Conservation (phyloP, 2,888 invertebrate genomes). For the Rhopalosiphum nymphaeae region DNA sequence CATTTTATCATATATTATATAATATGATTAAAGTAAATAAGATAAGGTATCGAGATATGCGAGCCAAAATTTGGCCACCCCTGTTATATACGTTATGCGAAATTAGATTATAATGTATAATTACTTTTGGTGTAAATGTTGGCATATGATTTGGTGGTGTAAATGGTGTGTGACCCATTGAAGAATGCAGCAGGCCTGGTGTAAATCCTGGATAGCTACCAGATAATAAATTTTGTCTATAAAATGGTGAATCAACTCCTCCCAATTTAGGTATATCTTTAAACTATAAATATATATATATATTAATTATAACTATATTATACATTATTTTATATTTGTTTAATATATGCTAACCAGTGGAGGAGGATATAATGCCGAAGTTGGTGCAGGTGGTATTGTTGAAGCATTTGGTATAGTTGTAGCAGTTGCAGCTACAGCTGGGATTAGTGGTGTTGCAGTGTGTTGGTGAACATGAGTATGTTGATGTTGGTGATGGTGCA, state of each 20-base stretch:
- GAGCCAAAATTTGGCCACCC: too few relatives aligned
- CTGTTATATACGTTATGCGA: too few relatives aligned
- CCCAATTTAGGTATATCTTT: constrained; percentile 91
- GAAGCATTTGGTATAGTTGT: constrained; percentile 46
- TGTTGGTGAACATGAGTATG: constrained; percentile 83
- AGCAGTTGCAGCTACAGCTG: constrained; percentile 71
- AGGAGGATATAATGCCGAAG: constrained; percentile 74
- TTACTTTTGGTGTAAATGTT: constrained; percentile 90
- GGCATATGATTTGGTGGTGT: constrained; percentile 89
- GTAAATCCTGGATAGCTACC: constrained; percentile 84
- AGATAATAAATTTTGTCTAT: constrained; percentile 82
- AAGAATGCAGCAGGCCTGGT: constrained; percentile 83
- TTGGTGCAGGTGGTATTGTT: constrained; percentile 69
- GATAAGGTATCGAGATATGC: too few relatives aligned
- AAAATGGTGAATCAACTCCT: constrained; percentile 82
- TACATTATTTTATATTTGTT: constrained; percentile 25
- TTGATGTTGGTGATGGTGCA: constrained; percentile 94
- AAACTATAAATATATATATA: constrained; percentile 72
- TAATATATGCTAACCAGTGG: constrained; percentile 75
- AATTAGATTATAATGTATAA: neutral
- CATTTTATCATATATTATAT: too few relatives aligned
- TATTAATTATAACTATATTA: constrained; percentile 67
- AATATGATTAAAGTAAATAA: too few relatives aligned
- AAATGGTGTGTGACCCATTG: constrained; percentile 85
- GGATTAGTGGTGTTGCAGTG: constrained; percentile 76